Evolutionary conservation across 1,140 invertebrate species (phyloP).

Genomic region (Zaprionus capensis): DNA sequence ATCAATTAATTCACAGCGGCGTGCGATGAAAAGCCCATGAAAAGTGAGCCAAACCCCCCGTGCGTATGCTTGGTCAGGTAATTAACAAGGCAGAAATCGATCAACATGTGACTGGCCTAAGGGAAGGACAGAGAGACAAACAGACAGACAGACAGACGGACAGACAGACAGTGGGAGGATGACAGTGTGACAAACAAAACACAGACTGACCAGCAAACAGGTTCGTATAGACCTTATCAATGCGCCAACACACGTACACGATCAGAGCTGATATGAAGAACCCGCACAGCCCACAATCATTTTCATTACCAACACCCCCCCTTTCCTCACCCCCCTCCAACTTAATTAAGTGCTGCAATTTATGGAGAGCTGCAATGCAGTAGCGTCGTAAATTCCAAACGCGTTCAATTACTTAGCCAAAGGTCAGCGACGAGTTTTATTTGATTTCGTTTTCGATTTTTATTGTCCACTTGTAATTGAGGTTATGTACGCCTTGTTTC

Average conservation of each 20-base stretch:
- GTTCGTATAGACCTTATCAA: slow-evolving; percentile 27
- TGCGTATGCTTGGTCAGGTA: slow-evolving; percentile 42
- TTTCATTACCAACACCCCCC: slow-evolving; percentile 56
- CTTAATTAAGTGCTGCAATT: slow-evolving; percentile 74
- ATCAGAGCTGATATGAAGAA: slow-evolving; percentile 53
- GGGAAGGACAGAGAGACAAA: not conserved
- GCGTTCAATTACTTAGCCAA: slow-evolving; percentile 64
- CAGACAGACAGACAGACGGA: slow-evolving; percentile 5
- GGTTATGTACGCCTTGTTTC: not conserved
- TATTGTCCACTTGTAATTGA: slow-evolving; percentile 38
- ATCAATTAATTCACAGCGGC: slow-evolving; percentile 62
- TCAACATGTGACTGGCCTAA: slow-evolving; percentile 60
- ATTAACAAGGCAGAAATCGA: slow-evolving; percentile 52
- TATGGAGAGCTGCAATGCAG: slow-evolving; percentile 55
- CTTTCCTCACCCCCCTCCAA: slow-evolving; percentile 13
- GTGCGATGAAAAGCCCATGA: slow-evolving; percentile 2
- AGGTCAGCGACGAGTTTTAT: slow-evolving; percentile 59
- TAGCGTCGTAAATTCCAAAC: slow-evolving; percentile 64
- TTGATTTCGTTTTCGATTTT: slow-evolving; percentile 55
- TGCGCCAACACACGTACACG: slow-evolving; percentile 52
- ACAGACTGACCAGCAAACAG: slow-evolving; percentile 11
- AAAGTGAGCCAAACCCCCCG: slow-evolving; percentile 2
- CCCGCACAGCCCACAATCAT: slow-evolving; percentile 15
- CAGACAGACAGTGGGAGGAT: not conserved
- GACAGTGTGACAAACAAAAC: not conserved